Base-by-base conservation (phyloP, 2,888 invertebrate genomes). In the Phaonia tiefii region DNA sequence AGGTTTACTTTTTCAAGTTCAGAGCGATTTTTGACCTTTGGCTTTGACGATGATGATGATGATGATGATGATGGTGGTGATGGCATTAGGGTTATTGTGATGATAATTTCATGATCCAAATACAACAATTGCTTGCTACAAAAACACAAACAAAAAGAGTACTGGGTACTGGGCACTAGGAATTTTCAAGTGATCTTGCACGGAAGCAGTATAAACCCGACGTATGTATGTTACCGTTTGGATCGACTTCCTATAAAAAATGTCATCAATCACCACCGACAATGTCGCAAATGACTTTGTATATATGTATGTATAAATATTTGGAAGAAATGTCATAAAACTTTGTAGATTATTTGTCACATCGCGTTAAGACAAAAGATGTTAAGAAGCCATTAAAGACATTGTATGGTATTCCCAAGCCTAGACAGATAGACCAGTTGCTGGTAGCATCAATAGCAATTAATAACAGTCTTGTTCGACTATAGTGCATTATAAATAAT, bases 401-500 rank as follows among this genome's bases (percentile, higher is more conserved):
- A n/a, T 31, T 8, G 20, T 60, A 22, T 22, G 63, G 63, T 39
- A 63, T 63, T 63, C 20, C 63, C 42, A 63, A 42, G 42, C 39
- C 39, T 63, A 22, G 15, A 39, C 39, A 20, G 22, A 63, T 63
- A 22, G 15, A 39, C 39, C 39, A 42, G 22, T 42, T 63, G 60
- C 63, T 42, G 63, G 63, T 63, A 63, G 63, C 39, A 44, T 58
- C 13, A 54, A 51, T 42, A 66, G 13, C 66, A 70, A 76, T 76
- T 74, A 80, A 80, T 76, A 63, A 70, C 72, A 73, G 65, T 73
- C 58, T 66, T 58, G 31, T 76, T 70, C 66, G 66, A 49, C 42
- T 70, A 70, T 76, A 65, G 65, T 51, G 46, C 20, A 31, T 63
- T 56, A 72, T 66, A 31, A 70, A 80, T 58, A 66, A 73, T 49